Percentiles rank a stretch among this genome's conserved stretches.
Evolutionary conservation across 2,113 vertebrate genomes (phyloP).

Genomic region (Apodemus speciosus): DNA sequence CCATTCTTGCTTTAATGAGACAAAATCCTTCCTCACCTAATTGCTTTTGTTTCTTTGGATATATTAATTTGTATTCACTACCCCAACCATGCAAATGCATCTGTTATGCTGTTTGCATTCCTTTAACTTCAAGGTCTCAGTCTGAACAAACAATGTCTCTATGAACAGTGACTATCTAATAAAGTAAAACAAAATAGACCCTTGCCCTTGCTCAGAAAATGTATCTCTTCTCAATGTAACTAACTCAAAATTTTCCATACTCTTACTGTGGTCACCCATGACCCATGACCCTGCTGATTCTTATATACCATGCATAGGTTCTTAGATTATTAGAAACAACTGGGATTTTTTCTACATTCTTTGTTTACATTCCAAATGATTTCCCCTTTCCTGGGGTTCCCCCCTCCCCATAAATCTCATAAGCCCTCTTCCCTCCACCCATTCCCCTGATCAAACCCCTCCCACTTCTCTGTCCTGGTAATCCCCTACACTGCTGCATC

Average conservation of each 20-base stretch:
- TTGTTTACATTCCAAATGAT: no score
- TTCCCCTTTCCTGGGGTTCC: no score
- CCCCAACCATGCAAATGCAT: constrained; percentile 24
- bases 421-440: no score
- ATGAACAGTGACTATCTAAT: constrained; percentile 29
- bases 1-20: constrained; percentile 30
- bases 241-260: not conserved
- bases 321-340: not conserved
- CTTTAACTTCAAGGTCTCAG: constrained; percentile 20
- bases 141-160: not conserved
- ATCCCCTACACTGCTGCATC: no score
- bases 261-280: not conserved
- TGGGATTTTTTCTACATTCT: no score
- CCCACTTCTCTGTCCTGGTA: no score
- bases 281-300: not conserved
- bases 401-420: no score
- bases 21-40: constrained; percentile 9
- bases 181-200: constrained; percentile 28
- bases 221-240: not conserved
- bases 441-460: no score
- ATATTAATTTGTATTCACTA: constrained; percentile 36
- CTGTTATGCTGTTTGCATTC: constrained; percentile 31
- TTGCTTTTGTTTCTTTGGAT: constrained; percentile 44
- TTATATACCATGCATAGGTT: not conserved
- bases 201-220: not conserved